These are phyloP conservation scores for Eurosta solidaginis DNA, from an alignment of 1,140 invertebrate genomes.

Conservation along the genomic window DNA sequence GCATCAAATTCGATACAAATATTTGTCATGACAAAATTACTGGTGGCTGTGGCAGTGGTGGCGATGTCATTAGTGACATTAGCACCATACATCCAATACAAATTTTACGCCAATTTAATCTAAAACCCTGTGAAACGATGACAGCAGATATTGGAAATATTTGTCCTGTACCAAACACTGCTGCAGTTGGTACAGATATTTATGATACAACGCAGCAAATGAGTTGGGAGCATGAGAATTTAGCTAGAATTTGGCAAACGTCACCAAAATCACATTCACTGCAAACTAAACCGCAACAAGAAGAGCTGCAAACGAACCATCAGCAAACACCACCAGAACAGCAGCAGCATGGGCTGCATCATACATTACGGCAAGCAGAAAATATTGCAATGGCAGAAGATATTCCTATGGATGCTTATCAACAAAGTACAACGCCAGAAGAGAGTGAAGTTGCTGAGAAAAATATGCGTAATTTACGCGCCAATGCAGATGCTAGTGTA, in stretches of 20 bases:
- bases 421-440: not conserved
- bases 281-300: not conserved
- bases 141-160: not conserved
- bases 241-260: conserved; percentile 38
- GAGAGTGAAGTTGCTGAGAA: not conserved
- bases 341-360: too few relatives aligned
- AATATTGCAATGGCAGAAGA: not conserved
- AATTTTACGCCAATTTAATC: conserved; percentile 26
- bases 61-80: not conserved
- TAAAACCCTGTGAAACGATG: not conserved
- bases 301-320: not conserved
- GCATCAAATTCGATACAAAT: too few relatives aligned
- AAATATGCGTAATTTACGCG: conserved; percentile 21
- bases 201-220: conserved; percentile 10
- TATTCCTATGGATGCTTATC: not conserved
- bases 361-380: too few relatives aligned
- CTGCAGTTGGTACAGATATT: not conserved
- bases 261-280: not conserved
- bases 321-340: not conserved
- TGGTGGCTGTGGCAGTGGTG: not conserved
- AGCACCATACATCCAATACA: conserved; percentile 21
- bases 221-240: conserved; percentile 41
- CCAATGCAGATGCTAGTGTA: not conserved
- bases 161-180: not conserved
- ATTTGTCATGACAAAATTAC: too few relatives aligned